Evolutionary conservation across 2,888 invertebrate species (phyloP), one percentile per base, ranked within the genome.

Genomic region (Abscondita cerata): DNA sequence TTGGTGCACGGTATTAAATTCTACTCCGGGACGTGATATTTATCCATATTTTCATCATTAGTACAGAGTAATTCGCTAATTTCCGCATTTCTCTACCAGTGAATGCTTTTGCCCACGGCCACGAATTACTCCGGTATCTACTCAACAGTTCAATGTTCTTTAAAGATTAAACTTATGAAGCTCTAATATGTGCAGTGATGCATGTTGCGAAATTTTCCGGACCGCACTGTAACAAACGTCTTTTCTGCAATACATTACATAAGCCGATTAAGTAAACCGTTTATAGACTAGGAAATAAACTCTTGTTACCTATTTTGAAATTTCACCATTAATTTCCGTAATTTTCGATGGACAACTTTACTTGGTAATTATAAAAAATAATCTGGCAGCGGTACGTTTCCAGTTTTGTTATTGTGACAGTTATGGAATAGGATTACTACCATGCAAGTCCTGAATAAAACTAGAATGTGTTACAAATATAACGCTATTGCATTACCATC

Each of bases 61-160:
- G 12, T 36, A 5, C 13, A 50, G 25, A 33, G 40, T 40, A 52
- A 53, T 52, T 62, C 50, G 52, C 56, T 51, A 56, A 69, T 71
- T 71, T 71, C 69, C 70, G 71, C 71, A 72, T 72, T 72, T 72
- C 71, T 70, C 69, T 64, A 53, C 51, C 38, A 64, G 70, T 68
- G 69, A 70, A 67, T 65, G 63, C 63, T 20, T 60, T 33, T 59
- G 68, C 63, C 62, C 36, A 18, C 33, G 51, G 55, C 34, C 16
- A 31, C 38, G 46, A 59, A 31, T 52, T 46, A 53, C 47, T 52
- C 47, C 34, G 40, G 59, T 51, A 51, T 38, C 51, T 13, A 2
- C n/a, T n/a, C n/a, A n/a, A 13, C 48, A 50, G 57, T 62, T 62
- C 62, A 62, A 62, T 52, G 62, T 34, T 57, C 56, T 25, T n/a